Evolutionary conservation across 2,888 invertebrate genomes (phyloP), one percentile per base, ranked within the genome.

Genomic region (Macaria liturata): DNA sequence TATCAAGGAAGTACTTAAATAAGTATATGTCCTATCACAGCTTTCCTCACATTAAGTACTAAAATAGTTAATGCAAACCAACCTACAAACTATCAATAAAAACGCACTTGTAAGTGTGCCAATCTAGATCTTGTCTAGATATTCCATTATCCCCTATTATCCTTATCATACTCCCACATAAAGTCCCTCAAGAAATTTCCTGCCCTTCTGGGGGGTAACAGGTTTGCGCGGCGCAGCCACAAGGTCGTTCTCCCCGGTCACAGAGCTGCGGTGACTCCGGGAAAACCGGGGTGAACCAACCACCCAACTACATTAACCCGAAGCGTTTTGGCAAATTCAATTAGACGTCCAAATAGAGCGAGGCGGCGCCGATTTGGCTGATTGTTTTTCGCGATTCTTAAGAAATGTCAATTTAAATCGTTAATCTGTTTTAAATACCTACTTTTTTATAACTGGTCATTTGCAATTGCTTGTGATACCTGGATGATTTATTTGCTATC

Each of bases 231-330:
- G 66, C 73, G 72, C 65, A 65, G 58, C 54, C 50, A 70, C 78
- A 78, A 82, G 76, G 77, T 76, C 76, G 72, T 59, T 66, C 44
- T 52, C 54, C 76, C 75, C 76, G 73, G 59, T 66, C 39, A 54
- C 53, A 32, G 31, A 63, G 52, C 66, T 53, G 58, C 57, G 65
- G 55, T 56, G 61, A 62, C 54, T 67, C 20, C 57, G 69, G 67
- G 67, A 64, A 64, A 57, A 56, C 54, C 60, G 63, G 69, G 71
- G 71, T 75, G 70, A 57, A 68, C 70, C 48, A 58, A 64, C 60
- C 30, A 57, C 56, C 53, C 57, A 54, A 34, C 59, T 46, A 63
- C 50, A 66, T 68, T 65, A 63, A 34, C 65, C 62, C 49, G 43
- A 66, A 61, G 60, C 42, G 5, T 46, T 57, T 52, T 43, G 40